Evolutionary conservation across 2,888 invertebrate genomes (phyloP).

Genomic region (Epistrophe eligans): DNA sequence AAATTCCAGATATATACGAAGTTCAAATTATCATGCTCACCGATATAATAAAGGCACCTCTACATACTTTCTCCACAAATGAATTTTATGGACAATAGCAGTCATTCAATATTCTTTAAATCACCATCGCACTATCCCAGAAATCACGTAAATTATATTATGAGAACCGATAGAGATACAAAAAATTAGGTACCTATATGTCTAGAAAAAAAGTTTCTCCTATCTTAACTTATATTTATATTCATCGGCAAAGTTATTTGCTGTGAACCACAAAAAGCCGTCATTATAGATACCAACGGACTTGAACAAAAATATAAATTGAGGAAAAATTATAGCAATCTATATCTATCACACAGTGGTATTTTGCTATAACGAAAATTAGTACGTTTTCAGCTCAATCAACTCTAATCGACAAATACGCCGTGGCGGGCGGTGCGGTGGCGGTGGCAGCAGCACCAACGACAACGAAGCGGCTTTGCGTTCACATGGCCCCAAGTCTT

Average conservation of each 20-base stretch:
- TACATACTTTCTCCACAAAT: constrained; percentile 39
- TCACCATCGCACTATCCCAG: constrained; percentile 26
- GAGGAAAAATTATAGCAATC: constrained; percentile 56
- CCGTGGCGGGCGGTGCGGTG: background rate
- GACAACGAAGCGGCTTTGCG: background rate
- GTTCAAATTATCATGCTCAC: constrained; percentile 35
- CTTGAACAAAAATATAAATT: constrained; percentile 22
- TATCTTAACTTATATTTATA: constrained; percentile 16
- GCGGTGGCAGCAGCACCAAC: background rate
- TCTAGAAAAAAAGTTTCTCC: constrained; percentile 29
- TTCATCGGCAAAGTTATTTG: constrained; percentile 19
- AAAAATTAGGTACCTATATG: constrained; percentile 1
- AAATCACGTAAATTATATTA: constrained; percentile 27
- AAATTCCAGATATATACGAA: constrained; percentile 21
- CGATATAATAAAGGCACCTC: background rate
- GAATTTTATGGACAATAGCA: constrained; percentile 31
- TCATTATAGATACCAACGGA: constrained; percentile 44
- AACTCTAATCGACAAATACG: constrained; percentile 63
- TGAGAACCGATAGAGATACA: constrained; percentile 29
- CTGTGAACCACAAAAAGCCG: constrained; percentile 53
- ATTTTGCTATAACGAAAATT: constrained; percentile 50
- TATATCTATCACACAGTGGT: constrained; percentile 23
- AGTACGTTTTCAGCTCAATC: constrained; percentile 62
- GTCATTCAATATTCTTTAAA: constrained; percentile 33
- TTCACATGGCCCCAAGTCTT: constrained; percentile 67